A percentile compares a stretch with the other conserved stretches of the same genome.
Conservation (phyloP, 2,797 vertebrate genomes). For the Serranus cabrilla region DNA sequence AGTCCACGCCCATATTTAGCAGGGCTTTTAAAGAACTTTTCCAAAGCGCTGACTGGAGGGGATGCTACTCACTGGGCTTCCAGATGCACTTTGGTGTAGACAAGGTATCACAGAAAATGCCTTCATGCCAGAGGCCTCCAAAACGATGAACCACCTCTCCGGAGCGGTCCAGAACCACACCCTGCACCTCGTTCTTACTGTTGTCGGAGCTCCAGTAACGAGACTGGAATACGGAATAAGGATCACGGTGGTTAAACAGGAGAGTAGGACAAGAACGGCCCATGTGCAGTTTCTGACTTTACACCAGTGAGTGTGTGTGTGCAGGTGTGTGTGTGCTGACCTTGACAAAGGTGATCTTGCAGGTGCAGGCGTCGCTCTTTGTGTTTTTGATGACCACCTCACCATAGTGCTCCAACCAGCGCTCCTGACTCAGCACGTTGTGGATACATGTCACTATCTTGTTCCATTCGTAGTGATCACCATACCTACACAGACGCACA, state of each 20-base stretch:
- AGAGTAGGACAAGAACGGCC: neutral
- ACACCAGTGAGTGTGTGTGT: neutral
- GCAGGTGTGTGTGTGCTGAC: constrained; percentile 69
- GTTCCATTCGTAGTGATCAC: constrained; percentile 96
- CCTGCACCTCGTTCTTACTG: constrained; percentile 92
- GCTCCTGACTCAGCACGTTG: constrained; percentile 93
- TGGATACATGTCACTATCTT: constrained; percentile 95
- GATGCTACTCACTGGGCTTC: constrained; percentile 90
- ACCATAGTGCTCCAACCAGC: constrained; percentile 95
- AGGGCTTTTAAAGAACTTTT: neutral
- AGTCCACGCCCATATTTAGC: too few relatives aligned
- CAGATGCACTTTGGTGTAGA: constrained; percentile 89
- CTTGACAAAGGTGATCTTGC: constrained; percentile 95
- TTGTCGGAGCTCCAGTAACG: constrained; percentile 90
- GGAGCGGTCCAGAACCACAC: constrained; percentile 87
- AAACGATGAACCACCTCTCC: constrained; percentile 92
- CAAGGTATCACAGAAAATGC: constrained; percentile 90
- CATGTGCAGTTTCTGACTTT: neutral
- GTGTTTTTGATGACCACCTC: constrained; percentile 93
- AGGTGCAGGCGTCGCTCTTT: constrained; percentile 87
- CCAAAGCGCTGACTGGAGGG: too few relatives aligned
- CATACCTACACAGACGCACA: constrained; percentile 80
- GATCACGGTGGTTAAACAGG: neutral
- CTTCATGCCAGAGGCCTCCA: constrained; percentile 93
- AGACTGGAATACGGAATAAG: constrained; percentile 77